Evolutionary conservation across 2,888 invertebrate species (phyloP).

Genomic region (Actias luna): DNA sequence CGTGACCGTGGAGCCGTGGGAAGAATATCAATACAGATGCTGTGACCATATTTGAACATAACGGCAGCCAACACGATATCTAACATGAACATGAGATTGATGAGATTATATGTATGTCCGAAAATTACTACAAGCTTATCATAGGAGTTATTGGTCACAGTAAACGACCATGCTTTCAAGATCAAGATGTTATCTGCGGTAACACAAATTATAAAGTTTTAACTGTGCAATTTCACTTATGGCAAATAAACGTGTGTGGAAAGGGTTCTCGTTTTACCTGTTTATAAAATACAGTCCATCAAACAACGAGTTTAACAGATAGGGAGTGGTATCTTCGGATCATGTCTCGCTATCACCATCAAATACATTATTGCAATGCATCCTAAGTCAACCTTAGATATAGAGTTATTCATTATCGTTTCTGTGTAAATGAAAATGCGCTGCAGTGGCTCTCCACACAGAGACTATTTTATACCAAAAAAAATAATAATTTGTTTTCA

Average conservation of each 20-base stretch:
- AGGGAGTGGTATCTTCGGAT: neutral
- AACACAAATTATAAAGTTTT: too few relatives aligned
- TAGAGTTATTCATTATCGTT: neutral
- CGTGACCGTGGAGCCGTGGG: slow-evolving; percentile 64
- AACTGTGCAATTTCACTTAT: too few relatives aligned
- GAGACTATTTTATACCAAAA: neutral
- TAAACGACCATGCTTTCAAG: neutral
- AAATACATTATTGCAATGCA: neutral
- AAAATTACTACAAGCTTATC: too few relatives aligned
- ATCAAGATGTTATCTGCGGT: too few relatives aligned
- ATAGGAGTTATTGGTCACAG: neutral
- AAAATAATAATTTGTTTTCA: too few relatives aligned
- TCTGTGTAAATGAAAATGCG: neutral
- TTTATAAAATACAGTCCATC: too few relatives aligned
- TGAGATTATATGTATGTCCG: slow-evolving; percentile 6
- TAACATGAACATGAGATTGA: neutral
- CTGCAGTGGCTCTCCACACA: too few relatives aligned
- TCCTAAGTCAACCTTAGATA: neutral
- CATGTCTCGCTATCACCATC: neutral
- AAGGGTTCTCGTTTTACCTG: too few relatives aligned
- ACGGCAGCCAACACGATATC: slow-evolving; percentile 18
- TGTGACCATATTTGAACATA: slow-evolving; percentile 52
- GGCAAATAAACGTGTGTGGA: too few relatives aligned
- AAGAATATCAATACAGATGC: slow-evolving; percentile 59
- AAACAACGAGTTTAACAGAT: too few relatives aligned